These are phyloP conservation scores for Micrastur ruficollis DNA, from an alignment of 2,797 vertebrate species.

Conservation along the genomic window DNA sequence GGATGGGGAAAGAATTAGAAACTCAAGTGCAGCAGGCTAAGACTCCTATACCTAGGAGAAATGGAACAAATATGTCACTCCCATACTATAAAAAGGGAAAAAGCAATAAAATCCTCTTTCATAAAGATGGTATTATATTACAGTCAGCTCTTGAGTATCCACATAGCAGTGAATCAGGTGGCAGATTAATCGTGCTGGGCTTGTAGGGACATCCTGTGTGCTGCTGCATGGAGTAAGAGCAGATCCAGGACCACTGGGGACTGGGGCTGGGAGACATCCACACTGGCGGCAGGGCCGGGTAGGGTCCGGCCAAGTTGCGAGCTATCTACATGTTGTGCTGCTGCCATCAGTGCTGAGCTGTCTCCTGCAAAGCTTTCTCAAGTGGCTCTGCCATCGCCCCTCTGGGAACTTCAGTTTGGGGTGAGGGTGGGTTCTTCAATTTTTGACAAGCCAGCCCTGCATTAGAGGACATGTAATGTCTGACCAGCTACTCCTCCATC, in stretches of 20 bases:
- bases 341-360: not conserved
- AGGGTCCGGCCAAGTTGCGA: not conserved
- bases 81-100: not conserved
- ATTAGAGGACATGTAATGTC: not conserved
- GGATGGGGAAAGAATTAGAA: slow-evolving; percentile 40
- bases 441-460: not conserved
- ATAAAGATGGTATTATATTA: not conserved
- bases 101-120: slow-evolving; percentile 18
- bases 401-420: not conserved
- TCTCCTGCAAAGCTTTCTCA: not conserved
- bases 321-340: fast-evolving
- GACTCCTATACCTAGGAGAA: slow-evolving; percentile 20
- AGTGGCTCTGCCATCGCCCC: not conserved
- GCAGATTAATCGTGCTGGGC: not conserved
- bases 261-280: not conserved
- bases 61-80: slow-evolving; percentile 20
- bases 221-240: not conserved
- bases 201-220: not conserved
- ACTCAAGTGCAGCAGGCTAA: not conserved
- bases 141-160: not conserved
- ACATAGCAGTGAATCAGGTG: not conserved
- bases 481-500: not conserved
- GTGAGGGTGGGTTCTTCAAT: fast-evolving
- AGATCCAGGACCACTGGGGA: not conserved
- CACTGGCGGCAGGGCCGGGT: fast-evolving